Evolutionary conservation across 2,113 vertebrate genomes (phyloP).

Genomic region (Coracopsis vasa): DNA sequence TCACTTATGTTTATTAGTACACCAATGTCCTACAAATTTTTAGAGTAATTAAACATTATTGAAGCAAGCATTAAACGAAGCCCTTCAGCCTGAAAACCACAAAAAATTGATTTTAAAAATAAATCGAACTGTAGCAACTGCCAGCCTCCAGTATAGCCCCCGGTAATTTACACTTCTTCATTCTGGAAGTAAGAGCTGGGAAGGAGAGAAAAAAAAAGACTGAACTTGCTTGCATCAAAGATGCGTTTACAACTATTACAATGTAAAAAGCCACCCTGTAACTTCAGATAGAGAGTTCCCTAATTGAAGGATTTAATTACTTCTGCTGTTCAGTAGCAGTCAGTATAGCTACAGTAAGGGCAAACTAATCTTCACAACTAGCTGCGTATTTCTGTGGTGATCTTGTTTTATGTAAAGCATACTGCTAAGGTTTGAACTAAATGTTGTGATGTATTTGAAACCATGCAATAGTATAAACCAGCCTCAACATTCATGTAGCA

Average conservation of each 20-base stretch:
- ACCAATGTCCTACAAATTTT: constrained; percentile 61
- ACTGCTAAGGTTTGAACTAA: constrained; percentile 67
- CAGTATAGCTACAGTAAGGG: constrained; percentile 34
- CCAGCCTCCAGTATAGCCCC: constrained; percentile 23
- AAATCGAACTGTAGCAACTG: constrained; percentile 55
- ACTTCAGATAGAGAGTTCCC: constrained; percentile 15
- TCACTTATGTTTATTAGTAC: constrained; percentile 63
- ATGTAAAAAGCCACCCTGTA: constrained; percentile 11
- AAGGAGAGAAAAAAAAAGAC: not conserved
- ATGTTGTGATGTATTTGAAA: constrained; percentile 76
- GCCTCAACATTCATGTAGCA: constrained; percentile 81
- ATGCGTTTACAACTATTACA: constrained; percentile 27
- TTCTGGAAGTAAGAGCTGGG: constrained; percentile 32
- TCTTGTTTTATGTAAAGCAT: constrained; percentile 59
- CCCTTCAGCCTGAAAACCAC: constrained; percentile 53
- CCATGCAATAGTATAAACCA: constrained; percentile 84
- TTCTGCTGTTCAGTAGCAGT: constrained; percentile 40
- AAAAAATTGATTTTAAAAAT: constrained; percentile 61
- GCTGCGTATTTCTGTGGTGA: constrained; percentile 51
- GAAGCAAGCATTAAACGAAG: constrained; percentile 67
- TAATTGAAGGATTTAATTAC: not conserved
- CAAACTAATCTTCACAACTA: constrained; percentile 47
- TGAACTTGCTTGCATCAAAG: constrained; percentile 23
- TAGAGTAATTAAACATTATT: constrained; percentile 62
- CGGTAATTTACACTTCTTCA: constrained; percentile 30